Evolutionary conservation across 37 sponge, comb jelly and placozoan species (phyloP).

Genomic region (Tethya wilhelma): DNA sequence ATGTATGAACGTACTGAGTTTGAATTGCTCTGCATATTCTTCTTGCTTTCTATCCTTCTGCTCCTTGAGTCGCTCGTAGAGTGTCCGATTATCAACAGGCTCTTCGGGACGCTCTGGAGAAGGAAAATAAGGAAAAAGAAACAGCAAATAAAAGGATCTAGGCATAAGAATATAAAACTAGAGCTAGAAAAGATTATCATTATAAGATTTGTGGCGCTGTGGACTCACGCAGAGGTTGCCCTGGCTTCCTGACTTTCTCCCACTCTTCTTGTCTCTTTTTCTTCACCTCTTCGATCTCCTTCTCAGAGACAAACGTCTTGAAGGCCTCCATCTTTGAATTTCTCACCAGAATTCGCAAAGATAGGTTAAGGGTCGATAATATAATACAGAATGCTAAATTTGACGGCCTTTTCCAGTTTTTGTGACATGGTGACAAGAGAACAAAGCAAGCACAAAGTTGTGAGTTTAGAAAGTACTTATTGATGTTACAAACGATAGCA

Average conservation of each 20-base stretch:
- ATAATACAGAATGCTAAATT: not conserved
- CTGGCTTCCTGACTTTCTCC: conserved; percentile 83
- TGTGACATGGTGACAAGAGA: no score
- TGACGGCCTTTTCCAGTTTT: not conserved
- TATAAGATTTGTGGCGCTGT: not conserved
- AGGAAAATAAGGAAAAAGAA: no score
- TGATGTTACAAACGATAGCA: no score
- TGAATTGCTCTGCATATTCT: conserved; percentile 85
- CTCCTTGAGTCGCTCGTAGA: conserved; percentile 80
- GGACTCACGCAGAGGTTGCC: conserved; percentile 60
- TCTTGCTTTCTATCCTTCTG: conserved; percentile 83
- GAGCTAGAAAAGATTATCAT: not conserved
- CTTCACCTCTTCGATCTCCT: conserved; percentile 78
- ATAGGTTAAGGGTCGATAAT: no score
- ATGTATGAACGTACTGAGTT: conserved; percentile 73
- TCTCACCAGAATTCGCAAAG: no score
- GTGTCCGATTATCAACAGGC: conserved; percentile 58
- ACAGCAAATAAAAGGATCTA: no score
- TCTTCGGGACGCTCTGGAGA: conserved; percentile 80
- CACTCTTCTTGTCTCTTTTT: conserved; percentile 80
- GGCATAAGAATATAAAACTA: not conserved
- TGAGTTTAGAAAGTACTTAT: no score
- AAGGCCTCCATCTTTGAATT: conserved; percentile 15
- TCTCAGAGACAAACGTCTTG: conserved; percentile 78
- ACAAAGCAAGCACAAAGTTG: no score